Conservation (phyloP, 2,113 vertebrate genomes). For the Cyphomyrus plagiostoma region DNA sequence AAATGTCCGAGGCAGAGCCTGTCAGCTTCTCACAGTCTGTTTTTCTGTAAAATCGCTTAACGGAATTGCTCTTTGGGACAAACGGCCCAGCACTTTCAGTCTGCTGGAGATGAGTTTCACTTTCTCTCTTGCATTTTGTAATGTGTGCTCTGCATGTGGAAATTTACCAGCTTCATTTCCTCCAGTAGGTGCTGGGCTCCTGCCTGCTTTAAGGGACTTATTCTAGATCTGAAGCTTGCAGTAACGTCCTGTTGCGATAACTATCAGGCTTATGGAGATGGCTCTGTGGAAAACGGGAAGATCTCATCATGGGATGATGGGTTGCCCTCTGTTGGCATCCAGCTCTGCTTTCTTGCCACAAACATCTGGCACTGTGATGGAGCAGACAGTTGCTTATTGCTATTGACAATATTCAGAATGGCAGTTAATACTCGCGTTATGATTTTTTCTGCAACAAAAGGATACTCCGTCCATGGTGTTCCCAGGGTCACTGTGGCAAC, state of each 20-base stretch:
- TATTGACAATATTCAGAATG: neutral
- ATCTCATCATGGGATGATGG: neutral
- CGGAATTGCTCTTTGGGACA: constrained; percentile 8
- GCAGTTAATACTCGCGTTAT: neutral
- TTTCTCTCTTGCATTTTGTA: neutral
- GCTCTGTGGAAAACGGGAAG: neutral
- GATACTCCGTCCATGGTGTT: neutral
- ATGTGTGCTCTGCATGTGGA: neutral
- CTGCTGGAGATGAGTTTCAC: neutral
- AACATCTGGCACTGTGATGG: neutral
- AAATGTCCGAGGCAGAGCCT: neutral
- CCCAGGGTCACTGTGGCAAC: neutral
- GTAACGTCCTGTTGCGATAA: neutral
- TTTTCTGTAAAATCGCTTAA: neutral
- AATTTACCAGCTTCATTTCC: constrained; percentile 9
- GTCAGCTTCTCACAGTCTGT: neutral
- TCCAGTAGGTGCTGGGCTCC: neutral
- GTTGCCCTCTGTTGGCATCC: neutral
- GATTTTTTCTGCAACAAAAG: neutral
- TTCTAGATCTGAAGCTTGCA: neutral
- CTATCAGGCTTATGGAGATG: neutral
- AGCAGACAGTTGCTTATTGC: neutral
- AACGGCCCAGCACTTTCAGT: neutral
- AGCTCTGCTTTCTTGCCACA: neutral
- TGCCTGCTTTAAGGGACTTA: neutral